Conservation (phyloP, 2,113 vertebrate genomes). For the Lagopus leucura region DNA sequence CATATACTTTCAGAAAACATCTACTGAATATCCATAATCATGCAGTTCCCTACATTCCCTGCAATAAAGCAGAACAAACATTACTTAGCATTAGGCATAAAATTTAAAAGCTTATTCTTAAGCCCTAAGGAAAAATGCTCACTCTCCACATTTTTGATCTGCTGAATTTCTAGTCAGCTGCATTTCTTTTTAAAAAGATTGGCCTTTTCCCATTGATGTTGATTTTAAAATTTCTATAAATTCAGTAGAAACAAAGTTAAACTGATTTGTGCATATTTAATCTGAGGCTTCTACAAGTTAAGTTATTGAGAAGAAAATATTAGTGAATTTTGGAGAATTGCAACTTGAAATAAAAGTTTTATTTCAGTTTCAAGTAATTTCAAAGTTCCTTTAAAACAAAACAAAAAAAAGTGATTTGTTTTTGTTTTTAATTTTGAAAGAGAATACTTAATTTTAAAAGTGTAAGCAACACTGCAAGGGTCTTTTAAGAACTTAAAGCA, state of each 20-base stretch:
- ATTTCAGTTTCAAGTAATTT: background rate
- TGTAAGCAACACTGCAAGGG: background rate
- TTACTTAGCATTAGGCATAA: background rate
- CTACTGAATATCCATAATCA: background rate
- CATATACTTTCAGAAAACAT: background rate
- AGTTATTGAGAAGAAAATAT: background rate
- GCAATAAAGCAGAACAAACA: background rate
- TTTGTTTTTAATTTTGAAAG: background rate
- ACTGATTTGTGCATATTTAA: background rate
- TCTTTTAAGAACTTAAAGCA: background rate
- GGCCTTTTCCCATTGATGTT: background rate
- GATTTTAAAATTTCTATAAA: background rate
- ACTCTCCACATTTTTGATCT: background rate
- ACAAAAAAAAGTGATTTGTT: background rate
- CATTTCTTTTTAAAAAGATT: background rate
- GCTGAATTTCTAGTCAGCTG: background rate
- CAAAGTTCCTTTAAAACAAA: background rate
- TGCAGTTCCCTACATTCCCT: background rate
- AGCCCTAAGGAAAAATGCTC: background rate
- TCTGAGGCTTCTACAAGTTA: background rate
- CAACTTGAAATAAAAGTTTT: background rate
- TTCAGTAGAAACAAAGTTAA: background rate
- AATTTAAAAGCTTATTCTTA: background rate
- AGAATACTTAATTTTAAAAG: background rate
- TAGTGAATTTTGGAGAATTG: background rate